Percentiles rank a stretch among this genome's conserved stretches.
phyloP scores from a whole-genome alignment of 1,140 invertebrate species.

The Lineus longissimus region DNA sequence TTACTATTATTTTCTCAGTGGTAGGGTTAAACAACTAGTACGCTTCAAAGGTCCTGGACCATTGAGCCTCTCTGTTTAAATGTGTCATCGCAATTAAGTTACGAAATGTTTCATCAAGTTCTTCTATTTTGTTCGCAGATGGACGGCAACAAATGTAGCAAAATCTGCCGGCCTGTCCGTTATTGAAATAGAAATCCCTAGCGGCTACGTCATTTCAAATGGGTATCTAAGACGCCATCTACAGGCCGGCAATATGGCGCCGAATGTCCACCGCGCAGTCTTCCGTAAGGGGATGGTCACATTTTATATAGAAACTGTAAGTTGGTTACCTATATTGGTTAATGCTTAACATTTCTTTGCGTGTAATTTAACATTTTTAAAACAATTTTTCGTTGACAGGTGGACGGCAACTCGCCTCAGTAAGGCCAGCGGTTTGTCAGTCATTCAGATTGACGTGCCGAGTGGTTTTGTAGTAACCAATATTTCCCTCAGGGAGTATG shows the following conservation, averaged over 20 bases:
- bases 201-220: conserved; percentile 90
- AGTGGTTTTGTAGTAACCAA: conserved; percentile 93
- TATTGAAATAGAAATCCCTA: conserved; percentile 85
- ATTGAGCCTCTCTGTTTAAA: too few relatives aligned
- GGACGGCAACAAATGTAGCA: conserved; percentile 28
- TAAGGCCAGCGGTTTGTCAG: conserved; percentile 78
- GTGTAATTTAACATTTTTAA: too few relatives aligned
- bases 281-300: conserved; percentile 75
- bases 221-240: conserved; percentile 83
- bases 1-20: too few relatives aligned
- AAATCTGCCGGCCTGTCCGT: conserved; percentile 81
- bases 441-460: conserved; percentile 85
- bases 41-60: too few relatives aligned
- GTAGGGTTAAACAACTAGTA: too few relatives aligned
- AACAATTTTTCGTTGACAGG: conserved; percentile 20
- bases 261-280: conserved; percentile 78
- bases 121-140: conserved; percentile 25
- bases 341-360: too few relatives aligned
- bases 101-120: too few relatives aligned
- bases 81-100: too few relatives aligned
- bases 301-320: conserved; percentile 92
- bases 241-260: conserved; percentile 55
- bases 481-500: conserved; percentile 79
- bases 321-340: conserved; percentile 33
- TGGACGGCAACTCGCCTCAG: conserved; percentile 31